Evolutionary conservation across 2,797 vertebrate genomes (phyloP), one percentile per base, ranked within the genome.

Genomic region (Cichlasoma orientale): DNA sequence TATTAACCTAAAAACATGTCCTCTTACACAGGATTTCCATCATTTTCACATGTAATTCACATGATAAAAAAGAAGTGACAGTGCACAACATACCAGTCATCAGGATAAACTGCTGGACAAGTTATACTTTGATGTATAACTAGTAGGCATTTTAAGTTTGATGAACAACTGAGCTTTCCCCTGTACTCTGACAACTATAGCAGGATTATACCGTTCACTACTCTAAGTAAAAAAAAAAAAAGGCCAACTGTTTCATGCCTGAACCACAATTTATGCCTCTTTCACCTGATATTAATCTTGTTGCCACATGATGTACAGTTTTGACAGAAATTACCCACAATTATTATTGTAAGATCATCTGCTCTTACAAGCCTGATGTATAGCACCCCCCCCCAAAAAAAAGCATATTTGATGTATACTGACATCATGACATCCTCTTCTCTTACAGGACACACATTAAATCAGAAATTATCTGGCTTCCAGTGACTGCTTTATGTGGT

Each of bases 401-500:
- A 44, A 44, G 5, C 2, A 3, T 6, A 18, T 18, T 47, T 50
- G 18, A 19, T 44, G 36, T 11, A 63, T 44, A 63, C 21, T 9
- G 9, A 25, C 47, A 47, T 44, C 13, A 44, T 47, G 14, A 47
- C 21, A 18, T 63, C 13, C 36, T 44, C 36, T 44, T 63, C 36
- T 41, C 59, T 61, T 23, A 63, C 13, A 25, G 8, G 59, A 38
- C 25, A 63, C 7, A 27, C 8, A 19, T 44, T 41, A 44, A 58
- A 70, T 16, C 11, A 21, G 31, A 57, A 61, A 55, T 25, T 4
- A 80, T 75, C 53, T n/a, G 38, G 59, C 57, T 56, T 74, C 74
- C 5, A 55, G 7, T 33, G 11, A 73, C 57, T 6, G 14, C 57
- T 85, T 84, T 56, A 86, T 25, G 31, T 80, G 72, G 36, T 36